These are phyloP conservation scores for Sanderia malayensis DNA, from an alignment of 30 jellyfish, hydroid and myxozoan genomes.

Conservation along the genomic window DNA sequence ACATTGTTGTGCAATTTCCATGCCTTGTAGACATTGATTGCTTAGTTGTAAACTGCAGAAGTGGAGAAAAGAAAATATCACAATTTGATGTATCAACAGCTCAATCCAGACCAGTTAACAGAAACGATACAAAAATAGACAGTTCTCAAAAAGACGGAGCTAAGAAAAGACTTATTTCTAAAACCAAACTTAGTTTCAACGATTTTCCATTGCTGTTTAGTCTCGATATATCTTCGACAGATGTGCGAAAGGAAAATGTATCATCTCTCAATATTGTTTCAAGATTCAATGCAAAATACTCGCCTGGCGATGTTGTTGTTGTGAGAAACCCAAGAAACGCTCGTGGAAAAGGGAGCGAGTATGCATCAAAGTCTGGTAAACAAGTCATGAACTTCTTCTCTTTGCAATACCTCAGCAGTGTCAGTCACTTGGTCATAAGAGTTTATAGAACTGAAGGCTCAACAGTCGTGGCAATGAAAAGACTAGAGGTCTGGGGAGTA, in stretches of 20 bases:
- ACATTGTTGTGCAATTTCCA: slow-evolving; percentile 79
- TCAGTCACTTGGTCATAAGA: slow-evolving; percentile 37
- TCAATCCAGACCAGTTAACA: slow-evolving; percentile 39
- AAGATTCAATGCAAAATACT: slow-evolving; percentile 23
- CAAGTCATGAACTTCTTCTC: slow-evolving; percentile 20
- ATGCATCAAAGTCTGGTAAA: not conserved
- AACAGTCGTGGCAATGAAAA: slow-evolving; percentile 53
- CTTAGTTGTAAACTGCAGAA: slow-evolving; percentile 38
- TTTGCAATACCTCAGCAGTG: slow-evolving; percentile 13
- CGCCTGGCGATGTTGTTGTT: not conserved
- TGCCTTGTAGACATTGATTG: slow-evolving; percentile 71
- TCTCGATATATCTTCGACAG: slow-evolving; percentile 44
- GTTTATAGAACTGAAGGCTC: slow-evolving; percentile 45
- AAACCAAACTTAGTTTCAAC: no score
- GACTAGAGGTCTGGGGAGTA: slow-evolving; percentile 83
- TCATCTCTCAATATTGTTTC: slow-evolving; percentile 33
- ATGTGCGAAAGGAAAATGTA: slow-evolving; percentile 35
- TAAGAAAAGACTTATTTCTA: no score
- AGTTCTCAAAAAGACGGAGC: no score
- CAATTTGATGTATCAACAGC: slow-evolving; percentile 50
- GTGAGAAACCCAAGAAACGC: slow-evolving; percentile 20
- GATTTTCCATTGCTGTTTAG: slow-evolving; percentile 33
- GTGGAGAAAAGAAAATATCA: slow-evolving; percentile 43
- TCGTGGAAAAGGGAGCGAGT: slow-evolving; percentile 3
- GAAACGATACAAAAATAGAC: no score